Evolutionary conservation across 1,140 invertebrate species (phyloP).

Genomic region (Calephelis virginiensis): DNA sequence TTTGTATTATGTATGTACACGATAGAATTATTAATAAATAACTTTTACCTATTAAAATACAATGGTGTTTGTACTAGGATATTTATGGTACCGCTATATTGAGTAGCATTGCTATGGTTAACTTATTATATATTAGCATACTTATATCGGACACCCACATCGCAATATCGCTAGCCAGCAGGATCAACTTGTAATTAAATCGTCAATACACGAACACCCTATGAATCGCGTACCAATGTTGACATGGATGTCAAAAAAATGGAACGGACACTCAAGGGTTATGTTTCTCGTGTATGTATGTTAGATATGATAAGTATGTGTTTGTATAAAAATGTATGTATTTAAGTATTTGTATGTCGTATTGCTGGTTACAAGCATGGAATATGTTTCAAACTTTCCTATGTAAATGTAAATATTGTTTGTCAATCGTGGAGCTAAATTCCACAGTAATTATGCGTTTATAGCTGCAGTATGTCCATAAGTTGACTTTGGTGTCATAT

Average conservation of each 20-base stretch:
- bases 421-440: no score
- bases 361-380: no score
- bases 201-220: slow-evolving; percentile 73
- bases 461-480: no score
- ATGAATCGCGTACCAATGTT: slow-evolving; percentile 63
- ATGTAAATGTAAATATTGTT: no score
- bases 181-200: slow-evolving; percentile 76
- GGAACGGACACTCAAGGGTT: slow-evolving; percentile 23
- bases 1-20: no score
- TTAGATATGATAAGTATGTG: no score
- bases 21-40: background rate
- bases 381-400: no score
- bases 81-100: slow-evolving; percentile 32
- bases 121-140: slow-evolving; percentile 48
- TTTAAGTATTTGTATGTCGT: no score
- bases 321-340: no score
- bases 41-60: slow-evolving; percentile 5
- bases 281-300: no score
- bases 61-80: slow-evolving; percentile 4
- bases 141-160: slow-evolving; percentile 72
- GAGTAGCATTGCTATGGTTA: slow-evolving; percentile 24
- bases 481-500: no score
- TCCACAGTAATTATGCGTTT: no score
- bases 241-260: slow-evolving; percentile 40
- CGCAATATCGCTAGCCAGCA: slow-evolving; percentile 59